Base-by-base conservation (phyloP, 2,797 vertebrate species). In the Taeniopygia guttata region DNA sequence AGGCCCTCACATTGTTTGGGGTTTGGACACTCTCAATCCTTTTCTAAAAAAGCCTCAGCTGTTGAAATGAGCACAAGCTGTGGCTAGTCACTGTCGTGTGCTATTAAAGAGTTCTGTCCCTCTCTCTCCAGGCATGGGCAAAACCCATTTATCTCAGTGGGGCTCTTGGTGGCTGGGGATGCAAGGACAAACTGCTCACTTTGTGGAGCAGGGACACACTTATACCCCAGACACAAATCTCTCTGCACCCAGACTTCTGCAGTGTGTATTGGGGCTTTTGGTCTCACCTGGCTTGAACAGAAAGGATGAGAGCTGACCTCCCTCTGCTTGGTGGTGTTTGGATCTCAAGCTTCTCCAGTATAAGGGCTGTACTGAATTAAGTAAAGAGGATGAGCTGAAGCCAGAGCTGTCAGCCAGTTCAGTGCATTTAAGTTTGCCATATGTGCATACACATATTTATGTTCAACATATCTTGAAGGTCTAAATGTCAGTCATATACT, bases 21-120 rank as follows among this genome's bases (percentile, higher is more conserved):
- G 48, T 84, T 95, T 89, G 86, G 73, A 89, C 23, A 81, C 32
- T 87, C 67, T 80, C 96, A 96, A 96, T 96, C 89, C 89, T 89
- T 54, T 63, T 74, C 59, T 66, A 3, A 4, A n/a, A 70, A 87
- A 90, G 20, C 17, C 29, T 94, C 75, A 81, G 36, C 75, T 84
- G 55, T 89, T 79, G 63, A 85, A 89, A 69, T 36, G 68, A 92
- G 68, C 70, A 49, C 84, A 95, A 69, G 67, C 84, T 69, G 58
- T 54, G 63, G 67, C 66, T 59, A 54, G 45, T 46, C 38, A n/a
- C 56, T 54, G 64, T 40, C 11, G 2, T 38, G n/a, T 36, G 62
- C 51, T 5, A 2, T 38, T 85, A 13, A 32, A 82, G 36, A 34
- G 76, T 23, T 59, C 25, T 69, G 45, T 67, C 42, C 48, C 59